These are phyloP conservation scores for Circaetus cinerascens DNA, from an alignment of 2,113 vertebrate genomes.

Conservation along the genomic window DNA sequence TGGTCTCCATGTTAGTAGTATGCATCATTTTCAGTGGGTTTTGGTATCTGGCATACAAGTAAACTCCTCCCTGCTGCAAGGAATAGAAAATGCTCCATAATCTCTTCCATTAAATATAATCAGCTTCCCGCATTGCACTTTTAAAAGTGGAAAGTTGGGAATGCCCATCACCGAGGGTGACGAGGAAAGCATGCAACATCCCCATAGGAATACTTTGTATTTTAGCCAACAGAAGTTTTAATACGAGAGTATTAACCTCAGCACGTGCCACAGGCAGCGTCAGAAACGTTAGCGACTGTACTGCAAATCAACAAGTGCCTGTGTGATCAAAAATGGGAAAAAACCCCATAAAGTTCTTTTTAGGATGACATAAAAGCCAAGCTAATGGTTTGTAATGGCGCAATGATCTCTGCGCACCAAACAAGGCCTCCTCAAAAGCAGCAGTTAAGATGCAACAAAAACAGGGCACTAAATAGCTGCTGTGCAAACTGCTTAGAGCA, in stretches of 20 bases:
- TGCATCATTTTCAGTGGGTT: background rate
- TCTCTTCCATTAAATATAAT: background rate
- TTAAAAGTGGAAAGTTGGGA: background rate
- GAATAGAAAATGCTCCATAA: background rate
- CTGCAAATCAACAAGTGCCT: background rate
- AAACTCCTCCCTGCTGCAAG: background rate
- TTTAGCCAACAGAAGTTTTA: background rate
- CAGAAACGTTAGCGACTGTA: rapidly evolving
- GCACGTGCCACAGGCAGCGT: rapidly evolving
- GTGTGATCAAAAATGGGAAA: background rate
- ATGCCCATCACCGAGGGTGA: rapidly evolving
- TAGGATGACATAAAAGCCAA: background rate
- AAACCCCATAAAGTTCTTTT: background rate
- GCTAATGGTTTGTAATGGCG: rapidly evolving
- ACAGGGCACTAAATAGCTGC: background rate
- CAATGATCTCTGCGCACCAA: background rate
- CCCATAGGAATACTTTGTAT: background rate
- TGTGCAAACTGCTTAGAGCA: background rate
- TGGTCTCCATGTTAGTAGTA: rapidly evolving
- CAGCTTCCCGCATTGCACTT: rapidly evolving
- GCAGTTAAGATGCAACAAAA: background rate
- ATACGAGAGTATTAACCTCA: rapidly evolving
- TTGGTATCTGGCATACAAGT: background rate
- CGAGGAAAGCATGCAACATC: rapidly evolving
- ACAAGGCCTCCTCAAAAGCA: background rate